Conservation (phyloP, 1,140 invertebrate genomes). For the Mya arenaria region DNA sequence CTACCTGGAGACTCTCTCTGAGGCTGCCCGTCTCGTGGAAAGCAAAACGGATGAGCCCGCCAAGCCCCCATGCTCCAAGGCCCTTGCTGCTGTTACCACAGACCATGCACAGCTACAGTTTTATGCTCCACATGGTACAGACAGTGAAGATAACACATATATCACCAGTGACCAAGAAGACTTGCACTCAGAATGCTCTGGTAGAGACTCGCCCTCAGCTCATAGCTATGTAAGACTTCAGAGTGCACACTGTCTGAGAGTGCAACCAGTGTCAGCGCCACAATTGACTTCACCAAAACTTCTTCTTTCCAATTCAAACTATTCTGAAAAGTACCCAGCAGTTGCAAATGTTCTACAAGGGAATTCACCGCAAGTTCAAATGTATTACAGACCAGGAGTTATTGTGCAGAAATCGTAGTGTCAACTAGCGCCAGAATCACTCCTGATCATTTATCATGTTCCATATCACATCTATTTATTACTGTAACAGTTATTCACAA, state of each 20-base stretch:
- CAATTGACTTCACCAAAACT: conserved; percentile 45
- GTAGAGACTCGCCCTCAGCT: conserved; percentile 67
- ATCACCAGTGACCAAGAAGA: conserved; percentile 71
- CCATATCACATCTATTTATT: too few species aligned
- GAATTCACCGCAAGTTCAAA: conserved; percentile 59
- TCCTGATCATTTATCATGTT: too few species aligned
- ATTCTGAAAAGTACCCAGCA: conserved; percentile 72
- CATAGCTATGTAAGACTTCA: conserved; percentile 45
- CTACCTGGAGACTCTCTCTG: conserved; percentile 98
- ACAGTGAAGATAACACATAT: conserved; percentile 72
- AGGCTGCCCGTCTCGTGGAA: conserved; percentile 97
- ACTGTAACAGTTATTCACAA: not conserved
- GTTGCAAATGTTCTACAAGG: conserved; percentile 71
- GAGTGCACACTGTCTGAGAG: conserved; percentile 54
- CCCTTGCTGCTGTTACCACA: conserved; percentile 2
- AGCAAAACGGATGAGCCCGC: conserved; percentile 85
- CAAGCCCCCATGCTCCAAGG: not conserved
- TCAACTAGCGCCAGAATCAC: too few species aligned
- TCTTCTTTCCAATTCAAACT: conserved; percentile 46
- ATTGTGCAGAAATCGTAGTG: conserved; percentile 77
- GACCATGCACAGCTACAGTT: conserved; percentile 16
- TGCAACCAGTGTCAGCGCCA: conserved; percentile 40
- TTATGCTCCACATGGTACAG: conserved; percentile 63
- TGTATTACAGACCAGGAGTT: conserved; percentile 70
- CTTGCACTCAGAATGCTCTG: conserved; percentile 67